These are phyloP conservation scores for Globicephala melas DNA, from an alignment of 2,113 vertebrate genomes.

Conservation along the genomic window DNA sequence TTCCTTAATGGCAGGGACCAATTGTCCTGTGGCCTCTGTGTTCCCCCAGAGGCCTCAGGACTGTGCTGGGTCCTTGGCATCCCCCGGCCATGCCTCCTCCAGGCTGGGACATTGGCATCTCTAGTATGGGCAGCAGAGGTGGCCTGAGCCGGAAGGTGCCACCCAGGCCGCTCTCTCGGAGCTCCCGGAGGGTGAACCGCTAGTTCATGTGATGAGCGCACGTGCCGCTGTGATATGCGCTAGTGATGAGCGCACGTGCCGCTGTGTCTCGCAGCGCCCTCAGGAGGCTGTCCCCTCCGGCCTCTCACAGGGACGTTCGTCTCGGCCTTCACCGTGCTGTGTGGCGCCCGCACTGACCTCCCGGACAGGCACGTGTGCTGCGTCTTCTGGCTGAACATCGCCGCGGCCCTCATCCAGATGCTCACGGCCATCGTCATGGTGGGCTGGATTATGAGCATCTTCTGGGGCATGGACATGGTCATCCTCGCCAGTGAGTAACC, in stretches of 20 bases:
- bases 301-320: constrained; percentile 91
- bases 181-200: background rate
- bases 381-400: constrained; percentile 98
- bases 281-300: background rate
- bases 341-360: constrained; percentile 94
- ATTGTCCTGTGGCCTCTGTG: background rate
- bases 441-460: constrained; percentile 99
- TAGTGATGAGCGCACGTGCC: too few relatives aligned
- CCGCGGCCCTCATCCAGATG: constrained; percentile 96
- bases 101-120: background rate
- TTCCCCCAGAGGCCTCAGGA: background rate
- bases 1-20: fast-evolving
- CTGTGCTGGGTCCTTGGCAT: background rate
- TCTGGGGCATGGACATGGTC: constrained; percentile 99
- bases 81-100: fast-evolving
- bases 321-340: constrained; percentile 96
- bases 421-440: constrained; percentile 98
- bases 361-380: constrained; percentile 94
- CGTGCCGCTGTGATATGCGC: too few relatives aligned
- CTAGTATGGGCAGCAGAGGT: background rate
- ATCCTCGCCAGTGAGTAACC: constrained; percentile 95
- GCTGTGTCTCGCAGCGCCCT: background rate
- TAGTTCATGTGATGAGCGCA: fast-evolving
- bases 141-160: background rate
- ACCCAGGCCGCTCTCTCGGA: fast-evolving